Evolutionary conservation across 1,140 invertebrate species (phyloP), one percentile per base, ranked within the genome.

Genomic region (Hormaphis cornu): DNA sequence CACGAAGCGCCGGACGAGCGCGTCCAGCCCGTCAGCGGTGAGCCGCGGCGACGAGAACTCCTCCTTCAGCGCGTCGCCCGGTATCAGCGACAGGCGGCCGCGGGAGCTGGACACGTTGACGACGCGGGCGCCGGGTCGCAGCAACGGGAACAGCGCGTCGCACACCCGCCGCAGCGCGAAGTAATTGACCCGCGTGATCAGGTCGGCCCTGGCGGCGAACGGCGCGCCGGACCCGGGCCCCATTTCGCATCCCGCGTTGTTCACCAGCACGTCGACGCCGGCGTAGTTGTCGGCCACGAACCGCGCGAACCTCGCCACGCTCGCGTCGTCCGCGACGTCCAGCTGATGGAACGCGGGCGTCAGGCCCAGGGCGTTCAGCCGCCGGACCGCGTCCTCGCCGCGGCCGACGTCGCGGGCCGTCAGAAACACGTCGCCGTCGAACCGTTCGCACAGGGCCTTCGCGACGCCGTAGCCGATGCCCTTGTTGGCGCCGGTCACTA

Each of bases 191-290:
- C 76, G 76, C 1, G 88, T 73, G 1, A 88, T 89, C 71, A 85
- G 79, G 72, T 85, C 82, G 0, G 88, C 89, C 80, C 91, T 88
- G 20, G 83, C 80, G 1, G 76, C 72, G 72, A 86, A 84, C 2
- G 88, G 83, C 0, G 86, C 82, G 69, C 77, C 76, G 3, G 37
- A 52, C 33, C 73, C 70, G 44, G 71, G 74, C 12, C 72, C 72
- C 63, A 92, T 91, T 0, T 84, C 90, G 56, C n/a, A n/a, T n/a
- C n/a, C n/a, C n/a, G 90, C 91, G 81, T 94, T 93, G 75, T 93
- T 93, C 0, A 94, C 82, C 14, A 93, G 77, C 33, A 93, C 73
- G 81, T 94, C 90, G 2, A 94, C 76, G 1, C 89, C 87, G 14
- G 83, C 85, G 77, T 93, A 83, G 24, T 82, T 83, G 28, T 82